Percentiles rank a stretch among this genome's conserved stretches.
phyloP scores from a whole-genome alignment of 23 tunicate genomes.

The Halocynthia aurantium region DNA sequence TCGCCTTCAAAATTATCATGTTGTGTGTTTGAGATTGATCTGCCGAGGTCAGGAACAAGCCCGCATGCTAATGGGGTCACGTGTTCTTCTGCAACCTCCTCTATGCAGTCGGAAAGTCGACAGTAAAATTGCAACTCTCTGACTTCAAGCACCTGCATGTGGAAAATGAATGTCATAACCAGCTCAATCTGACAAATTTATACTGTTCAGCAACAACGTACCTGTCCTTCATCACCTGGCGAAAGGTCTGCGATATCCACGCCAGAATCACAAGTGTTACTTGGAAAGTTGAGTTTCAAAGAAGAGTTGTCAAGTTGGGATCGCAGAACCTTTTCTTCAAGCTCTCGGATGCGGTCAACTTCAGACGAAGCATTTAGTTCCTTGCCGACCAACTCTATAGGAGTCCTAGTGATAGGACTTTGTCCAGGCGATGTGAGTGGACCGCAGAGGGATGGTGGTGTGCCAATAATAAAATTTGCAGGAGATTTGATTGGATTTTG shows the following conservation, averaged over 20 bases:
- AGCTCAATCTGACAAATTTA: not conserved
- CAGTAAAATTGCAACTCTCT: constrained; percentile 36
- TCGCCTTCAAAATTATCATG: constrained; percentile 24
- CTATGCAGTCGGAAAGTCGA: constrained; percentile 40
- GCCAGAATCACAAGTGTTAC: not conserved
- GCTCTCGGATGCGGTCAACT: not conserved
- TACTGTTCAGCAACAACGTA: not conserved
- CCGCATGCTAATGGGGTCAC: constrained; percentile 27
- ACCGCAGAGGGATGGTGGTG: constrained; percentile 3
- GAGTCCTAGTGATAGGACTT: not conserved
- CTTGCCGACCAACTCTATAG: not conserved
- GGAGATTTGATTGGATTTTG: not conserved
- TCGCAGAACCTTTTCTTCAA: not conserved
- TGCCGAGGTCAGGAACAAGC: constrained; percentile 27
- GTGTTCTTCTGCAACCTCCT: constrained; percentile 63
- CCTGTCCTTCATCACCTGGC: constrained; percentile 4
- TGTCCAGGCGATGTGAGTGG: not conserved
- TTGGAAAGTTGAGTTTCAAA: not conserved
- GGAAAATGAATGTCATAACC: not conserved
- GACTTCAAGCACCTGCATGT: not conserved
- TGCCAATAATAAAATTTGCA: not conserved
- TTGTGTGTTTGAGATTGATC: constrained; percentile 22
- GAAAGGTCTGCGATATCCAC: constrained; percentile 2
- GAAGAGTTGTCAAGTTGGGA: constrained; percentile 3
- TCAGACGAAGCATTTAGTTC: not conserved